Evolutionary conservation across 2,797 vertebrate species (phyloP), one percentile per base, ranked within the genome.

Genomic region (Typhlichthys subterraneus): DNA sequence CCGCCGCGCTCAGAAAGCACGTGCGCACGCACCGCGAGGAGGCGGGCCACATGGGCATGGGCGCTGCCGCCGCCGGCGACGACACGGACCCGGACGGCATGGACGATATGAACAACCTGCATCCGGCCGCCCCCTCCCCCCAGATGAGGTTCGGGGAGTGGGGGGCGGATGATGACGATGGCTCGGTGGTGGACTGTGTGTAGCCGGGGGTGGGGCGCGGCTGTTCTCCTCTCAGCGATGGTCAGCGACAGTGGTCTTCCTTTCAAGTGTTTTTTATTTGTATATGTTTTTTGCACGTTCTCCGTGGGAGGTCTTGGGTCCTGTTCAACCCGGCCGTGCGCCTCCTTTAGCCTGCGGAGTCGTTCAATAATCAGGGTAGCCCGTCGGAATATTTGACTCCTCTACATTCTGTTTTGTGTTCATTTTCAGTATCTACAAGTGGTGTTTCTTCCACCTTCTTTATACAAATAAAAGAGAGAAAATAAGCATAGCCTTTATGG

Each of bases 111-210:
- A 91, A 92, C 82, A 91, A 83, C 71, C 88, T 92, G 29, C 91
- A 89, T 4, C 88, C 90, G 0, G 82, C 89, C 0, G 87, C 88
- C 4, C 90, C 90, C 0, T 91, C 89, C 29, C 91, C 91, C 11
- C 91, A 90, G 87, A 91, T 94, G 89, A 89, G 92, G 72, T 93
- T 93, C 7, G 91, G 89, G 45, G 91, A 92, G 80, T 93, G 93
- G 92, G 93, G 88, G 0, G 73, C 87, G 0, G 91, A 93, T 54
- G 91, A 91, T 68, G 89, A 92, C 0, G 92, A 94, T 53, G 79
- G 84, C 67, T 81, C 89, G 0, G 87, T 83, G 2, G 89, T 90
- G 60, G 90, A 93, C 87, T 93, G 91, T 61, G 90, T 92, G 51
- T 93, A 90, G 76, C 23, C 23, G 4, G 23, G 23, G 23, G 23